phyloP scores from a whole-genome alignment of 2,797 vertebrate genomes.

The Onychomys torridus region DNA sequence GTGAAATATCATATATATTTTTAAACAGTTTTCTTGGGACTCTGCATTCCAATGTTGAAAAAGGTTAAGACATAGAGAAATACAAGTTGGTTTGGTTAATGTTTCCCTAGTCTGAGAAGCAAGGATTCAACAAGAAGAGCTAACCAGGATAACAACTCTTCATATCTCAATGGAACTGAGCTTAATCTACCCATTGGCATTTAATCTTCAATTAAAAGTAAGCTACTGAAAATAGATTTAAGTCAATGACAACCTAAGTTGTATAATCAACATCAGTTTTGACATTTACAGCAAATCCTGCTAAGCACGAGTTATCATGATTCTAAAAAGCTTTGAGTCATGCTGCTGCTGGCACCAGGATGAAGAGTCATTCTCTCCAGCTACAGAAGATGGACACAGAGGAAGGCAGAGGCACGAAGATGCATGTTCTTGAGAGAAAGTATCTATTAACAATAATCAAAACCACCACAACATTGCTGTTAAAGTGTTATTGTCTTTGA shows the following conservation, averaged over 20 bases:
- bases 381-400: neutral
- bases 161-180: slow-evolving; percentile 43
- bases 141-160: neutral
- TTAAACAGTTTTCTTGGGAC: neutral
- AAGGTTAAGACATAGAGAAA: neutral
- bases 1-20: slow-evolving; percentile 7
- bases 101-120: neutral
- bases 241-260: neutral
- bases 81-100: neutral
- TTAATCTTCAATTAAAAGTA: slow-evolving; percentile 58
- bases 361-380: neutral
- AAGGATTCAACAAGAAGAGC: neutral
- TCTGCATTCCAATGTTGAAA: neutral
- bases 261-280: neutral
- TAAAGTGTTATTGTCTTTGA: slow-evolving; percentile 49
- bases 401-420: neutral
- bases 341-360: neutral
- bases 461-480: neutral
- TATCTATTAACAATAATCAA: slow-evolving; percentile 49
- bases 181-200: slow-evolving; percentile 36
- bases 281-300: neutral
- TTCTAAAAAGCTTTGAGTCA: neutral
- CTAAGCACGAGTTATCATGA: neutral
- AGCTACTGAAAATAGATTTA: slow-evolving; percentile 26
- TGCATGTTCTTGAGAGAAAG: neutral